Evolutionary conservation across 1,140 invertebrate genomes (phyloP), one percentile per base, ranked within the genome.

Genomic region (Conus betulinus): DNA sequence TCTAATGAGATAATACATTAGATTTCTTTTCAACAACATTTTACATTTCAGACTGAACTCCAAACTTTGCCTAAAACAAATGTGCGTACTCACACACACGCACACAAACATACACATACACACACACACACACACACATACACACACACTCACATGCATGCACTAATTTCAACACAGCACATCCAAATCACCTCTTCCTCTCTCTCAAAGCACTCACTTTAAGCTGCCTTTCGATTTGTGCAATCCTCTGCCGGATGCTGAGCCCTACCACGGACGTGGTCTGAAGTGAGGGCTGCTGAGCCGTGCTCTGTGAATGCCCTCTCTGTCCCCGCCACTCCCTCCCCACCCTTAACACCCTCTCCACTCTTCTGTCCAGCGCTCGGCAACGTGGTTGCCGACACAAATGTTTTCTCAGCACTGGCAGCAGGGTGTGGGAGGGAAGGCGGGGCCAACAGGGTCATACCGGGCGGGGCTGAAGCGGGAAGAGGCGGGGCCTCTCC

Each of bases 141-240:
- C 39, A 39, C 57, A 60, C 57, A 60, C 57, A 60, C 57, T 11
- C 57, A 60, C 57, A 60, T 15, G 15, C 57, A 60, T 15, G 57
- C 57, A 60, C 15, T 15, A 60, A 60, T 15, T 11, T 5, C 0
- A 60, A 60, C 57, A 60, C 57, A 39, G 39, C 39, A 39, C 39
- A 39, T 39, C 39, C 39, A 39, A 39, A 39, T 39, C 39, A 1
- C 39, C 39, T 39, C 39, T 39, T n/a, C 39, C 6, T 8, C 15
- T 53, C 67, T 39, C 57, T 60, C 57, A 60, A 8, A 60, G 8
- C 39, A 88, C 89, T 88, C 78, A 92, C 92, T 88, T 92, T 90
- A 86, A 93, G 87, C 82, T 92, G 91, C 87, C 79, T 89, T 83
- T 92, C 92, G 67, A 93, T 91, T 83, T 91, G 85, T 5, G 90